phyloP scores from a whole-genome alignment of 2,888 invertebrate species.

The Bombyx huttoni region DNA sequence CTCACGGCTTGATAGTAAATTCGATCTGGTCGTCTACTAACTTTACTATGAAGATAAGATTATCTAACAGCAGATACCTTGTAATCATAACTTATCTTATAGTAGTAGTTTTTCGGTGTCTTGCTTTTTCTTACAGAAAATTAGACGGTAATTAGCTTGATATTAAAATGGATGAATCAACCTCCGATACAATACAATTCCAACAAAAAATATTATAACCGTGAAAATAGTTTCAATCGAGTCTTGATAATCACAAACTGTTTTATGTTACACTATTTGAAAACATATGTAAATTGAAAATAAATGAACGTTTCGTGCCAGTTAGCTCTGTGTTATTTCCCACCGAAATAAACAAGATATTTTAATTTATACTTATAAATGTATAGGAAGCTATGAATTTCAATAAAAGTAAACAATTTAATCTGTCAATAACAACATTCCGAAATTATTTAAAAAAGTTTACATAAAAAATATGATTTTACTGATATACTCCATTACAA shows the following conservation, averaged over 20 bases:
- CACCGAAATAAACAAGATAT: neutral
- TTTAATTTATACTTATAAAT: neutral
- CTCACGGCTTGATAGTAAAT: conserved; percentile 41
- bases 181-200: neutral
- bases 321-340: neutral
- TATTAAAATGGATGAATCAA: too few species aligned
- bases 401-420: neutral
- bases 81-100: neutral
- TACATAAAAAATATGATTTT: too few species aligned
- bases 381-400: neutral
- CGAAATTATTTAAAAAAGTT: too few species aligned
- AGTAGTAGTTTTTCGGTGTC: too few species aligned
- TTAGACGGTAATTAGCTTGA: too few species aligned
- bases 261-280: too few species aligned
- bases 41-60: conserved; percentile 44
- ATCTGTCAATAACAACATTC: too few species aligned
- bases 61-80: conserved; percentile 16
- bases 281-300: neutral
- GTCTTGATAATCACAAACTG: too few species aligned
- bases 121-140: too few species aligned
- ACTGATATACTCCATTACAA: too few species aligned
- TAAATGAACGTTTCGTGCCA: neutral
- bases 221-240: neutral
- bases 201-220: neutral
- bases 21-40: conserved; percentile 31